phyloP scores from a whole-genome alignment of 1,140 invertebrate species.

The Ips nitidus region DNA sequence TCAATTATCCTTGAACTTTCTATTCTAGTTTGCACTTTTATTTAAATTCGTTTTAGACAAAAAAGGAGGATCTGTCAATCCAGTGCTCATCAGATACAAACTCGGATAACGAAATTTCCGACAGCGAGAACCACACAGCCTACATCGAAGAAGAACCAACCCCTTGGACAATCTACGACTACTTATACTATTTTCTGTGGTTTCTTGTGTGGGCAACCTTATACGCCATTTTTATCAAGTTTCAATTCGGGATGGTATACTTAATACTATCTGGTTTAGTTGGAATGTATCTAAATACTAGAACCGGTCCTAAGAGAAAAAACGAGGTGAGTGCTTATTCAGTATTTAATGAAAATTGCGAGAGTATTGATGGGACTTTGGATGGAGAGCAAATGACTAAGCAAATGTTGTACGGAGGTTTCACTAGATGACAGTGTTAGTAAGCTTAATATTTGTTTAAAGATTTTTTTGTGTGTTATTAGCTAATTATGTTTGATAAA shows the following conservation, averaged over 20 bases:
- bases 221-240: slow-evolving; percentile 69
- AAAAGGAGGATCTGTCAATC: background rate
- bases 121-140: background rate
- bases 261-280: slow-evolving; percentile 78
- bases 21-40: no score
- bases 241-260: slow-evolving; percentile 90
- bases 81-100: background rate
- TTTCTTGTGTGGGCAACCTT: slow-evolving; percentile 66
- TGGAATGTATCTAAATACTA: slow-evolving; percentile 83
- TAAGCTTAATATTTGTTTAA: background rate
- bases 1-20: no score
- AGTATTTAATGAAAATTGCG: slow-evolving; percentile 94
- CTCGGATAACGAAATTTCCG: background rate
- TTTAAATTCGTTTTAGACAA: no score
- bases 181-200: slow-evolving; percentile 53
- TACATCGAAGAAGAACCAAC: slow-evolving; percentile 8
- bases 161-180: slow-evolving; percentile 42
- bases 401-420: slow-evolving; percentile 71
- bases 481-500: no score
- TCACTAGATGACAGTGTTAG: slow-evolving; percentile 15
- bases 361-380: slow-evolving; percentile 88
- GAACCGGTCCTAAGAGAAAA: slow-evolving; percentile 66
- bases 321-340: slow-evolving; percentile 94
- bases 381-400: slow-evolving; percentile 94
- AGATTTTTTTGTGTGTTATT: no score